Conservation (phyloP, 2,888 invertebrate species). For the Druceiella hillmani region DNA sequence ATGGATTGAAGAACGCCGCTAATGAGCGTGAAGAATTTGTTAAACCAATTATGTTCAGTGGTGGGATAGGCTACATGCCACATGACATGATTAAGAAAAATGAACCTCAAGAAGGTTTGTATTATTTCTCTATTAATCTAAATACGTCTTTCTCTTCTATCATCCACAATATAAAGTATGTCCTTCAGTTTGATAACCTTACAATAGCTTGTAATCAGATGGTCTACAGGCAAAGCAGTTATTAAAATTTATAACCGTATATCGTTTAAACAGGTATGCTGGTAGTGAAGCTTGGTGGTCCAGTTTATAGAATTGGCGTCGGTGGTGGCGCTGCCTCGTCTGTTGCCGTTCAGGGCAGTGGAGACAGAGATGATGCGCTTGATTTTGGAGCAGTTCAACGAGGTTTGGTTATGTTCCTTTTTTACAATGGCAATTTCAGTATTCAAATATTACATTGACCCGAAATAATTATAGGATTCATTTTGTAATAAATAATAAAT, state of each 20-base stretch:
- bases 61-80: constrained; percentile 90
- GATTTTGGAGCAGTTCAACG: constrained; percentile 97
- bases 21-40: constrained; percentile 84
- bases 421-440: background rate
- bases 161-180: too few relatives aligned
- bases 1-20: constrained; percentile 65
- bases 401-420: constrained; percentile 37
- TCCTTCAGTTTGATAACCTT: too few relatives aligned
- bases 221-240: too few relatives aligned
- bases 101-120: constrained; percentile 62
- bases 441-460: background rate
- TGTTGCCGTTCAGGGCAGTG: constrained; percentile 82
- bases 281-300: constrained; percentile 94
- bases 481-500: too few relatives aligned
- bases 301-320: constrained; percentile 95
- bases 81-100: constrained; percentile 74
- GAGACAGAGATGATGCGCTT: constrained; percentile 65
- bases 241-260: too few relatives aligned
- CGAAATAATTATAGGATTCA: background rate
- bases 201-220: too few relatives aligned
- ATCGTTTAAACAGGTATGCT: constrained; percentile 87
- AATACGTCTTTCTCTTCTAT: too few relatives aligned
- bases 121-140: too few relatives aligned
- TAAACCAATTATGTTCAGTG: constrained; percentile 99
- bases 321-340: constrained; percentile 99